Evolutionary conservation across 2,888 invertebrate species (phyloP).

Genomic region (Thyatira batis): DNA sequence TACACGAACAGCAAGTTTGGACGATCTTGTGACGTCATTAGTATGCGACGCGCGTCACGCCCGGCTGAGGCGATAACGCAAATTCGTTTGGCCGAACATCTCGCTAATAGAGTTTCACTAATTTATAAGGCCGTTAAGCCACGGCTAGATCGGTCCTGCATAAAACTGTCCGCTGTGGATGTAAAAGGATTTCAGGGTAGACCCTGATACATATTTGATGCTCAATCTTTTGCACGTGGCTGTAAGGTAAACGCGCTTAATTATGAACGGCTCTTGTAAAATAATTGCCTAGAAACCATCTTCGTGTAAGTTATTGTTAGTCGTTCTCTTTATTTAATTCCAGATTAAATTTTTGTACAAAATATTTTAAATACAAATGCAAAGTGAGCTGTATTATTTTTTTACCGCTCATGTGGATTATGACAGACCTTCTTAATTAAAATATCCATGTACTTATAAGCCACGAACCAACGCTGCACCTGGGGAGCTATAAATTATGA

Average conservation of each 20-base stretch:
- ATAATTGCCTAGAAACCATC: slow-evolving; percentile 44
- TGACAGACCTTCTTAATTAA: slow-evolving; percentile 73
- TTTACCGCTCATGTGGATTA: slow-evolving; percentile 50
- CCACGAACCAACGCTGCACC: slow-evolving; percentile 63
- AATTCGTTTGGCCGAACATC: slow-evolving; percentile 81
- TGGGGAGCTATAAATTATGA: slow-evolving; percentile 67
- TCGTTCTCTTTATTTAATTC: slow-evolving; percentile 31
- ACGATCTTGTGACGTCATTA: slow-evolving; percentile 62
- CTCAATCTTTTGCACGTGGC: slow-evolving; percentile 62
- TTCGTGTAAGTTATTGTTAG: slow-evolving; percentile 35
- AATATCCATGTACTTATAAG: slow-evolving; percentile 67
- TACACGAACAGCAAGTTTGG: slow-evolving; percentile 72
- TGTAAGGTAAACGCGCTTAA: slow-evolving; percentile 61
- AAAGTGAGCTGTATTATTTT: slow-evolving; percentile 26
- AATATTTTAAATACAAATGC: slow-evolving; percentile 10
- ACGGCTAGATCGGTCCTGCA: slow-evolving; percentile 55
- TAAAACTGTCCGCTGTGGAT: slow-evolving; percentile 72
- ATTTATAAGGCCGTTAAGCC: slow-evolving; percentile 80
- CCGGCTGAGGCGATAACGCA: slow-evolving; percentile 78
- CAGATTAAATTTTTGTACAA: slow-evolving; percentile 19
- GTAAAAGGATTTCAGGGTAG: slow-evolving; percentile 75
- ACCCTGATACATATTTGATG: slow-evolving; percentile 74
- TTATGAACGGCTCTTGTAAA: slow-evolving; percentile 60
- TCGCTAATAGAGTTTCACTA: slow-evolving; percentile 82
- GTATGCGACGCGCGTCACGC: slow-evolving; percentile 71